Percentiles rank a stretch among this genome's conserved stretches.
phyloP scores from a whole-genome alignment of 2,797 vertebrate species.

The Sitta carolinensis region DNA sequence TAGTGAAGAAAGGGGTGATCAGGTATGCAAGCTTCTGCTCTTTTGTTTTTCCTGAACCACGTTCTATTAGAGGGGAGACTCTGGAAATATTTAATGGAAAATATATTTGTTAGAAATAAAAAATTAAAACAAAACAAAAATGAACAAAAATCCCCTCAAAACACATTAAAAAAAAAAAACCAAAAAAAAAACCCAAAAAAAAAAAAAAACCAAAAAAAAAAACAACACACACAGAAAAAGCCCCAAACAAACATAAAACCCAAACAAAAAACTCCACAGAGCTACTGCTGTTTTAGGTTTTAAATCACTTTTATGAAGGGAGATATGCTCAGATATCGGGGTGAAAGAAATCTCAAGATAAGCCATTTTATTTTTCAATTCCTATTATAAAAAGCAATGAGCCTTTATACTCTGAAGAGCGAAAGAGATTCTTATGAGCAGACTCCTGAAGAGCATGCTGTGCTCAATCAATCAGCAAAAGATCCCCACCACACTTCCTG shows the following conservation, averaged over 20 bases:
- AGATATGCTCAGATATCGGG: neutral
- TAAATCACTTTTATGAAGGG: neutral
- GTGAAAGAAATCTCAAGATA: neutral
- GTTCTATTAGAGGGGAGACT: neutral
- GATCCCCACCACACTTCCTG: neutral
- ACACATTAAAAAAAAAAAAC: neutral
- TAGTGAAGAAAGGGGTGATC: accelerated
- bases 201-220: too few species aligned
- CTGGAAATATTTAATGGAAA: neutral
- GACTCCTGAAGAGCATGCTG: neutral
- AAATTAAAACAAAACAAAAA: neutral
- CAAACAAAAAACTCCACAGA: neutral
- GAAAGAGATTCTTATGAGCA: neutral
- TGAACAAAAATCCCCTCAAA: too few species aligned
- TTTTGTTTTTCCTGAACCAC: neutral
- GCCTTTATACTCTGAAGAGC: neutral
- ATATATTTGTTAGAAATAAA: neutral
- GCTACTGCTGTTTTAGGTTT: neutral
- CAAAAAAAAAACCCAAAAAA: too few species aligned
- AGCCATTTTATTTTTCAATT: neutral
- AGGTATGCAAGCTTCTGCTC: neutral
- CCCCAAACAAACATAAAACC: neutral
- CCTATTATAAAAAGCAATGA: neutral
- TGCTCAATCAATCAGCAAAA: neutral
- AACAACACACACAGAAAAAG: neutral